These are phyloP conservation scores for Prionailurus viverrinus DNA, from an alignment of 2,113 vertebrate species.

Conservation along the genomic window DNA sequence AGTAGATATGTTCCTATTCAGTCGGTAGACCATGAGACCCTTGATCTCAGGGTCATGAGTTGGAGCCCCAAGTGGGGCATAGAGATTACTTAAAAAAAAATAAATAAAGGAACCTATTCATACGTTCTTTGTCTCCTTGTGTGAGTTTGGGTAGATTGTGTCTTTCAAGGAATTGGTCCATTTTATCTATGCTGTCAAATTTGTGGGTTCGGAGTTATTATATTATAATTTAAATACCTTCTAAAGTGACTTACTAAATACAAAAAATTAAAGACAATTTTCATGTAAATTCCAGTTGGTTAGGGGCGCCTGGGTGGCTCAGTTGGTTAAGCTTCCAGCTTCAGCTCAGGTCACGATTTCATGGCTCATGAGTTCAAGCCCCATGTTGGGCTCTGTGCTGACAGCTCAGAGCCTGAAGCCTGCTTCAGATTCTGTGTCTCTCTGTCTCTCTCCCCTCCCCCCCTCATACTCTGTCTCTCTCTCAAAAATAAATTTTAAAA, in stretches of 20 bases:
- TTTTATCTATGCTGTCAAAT: background rate
- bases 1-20: background rate
- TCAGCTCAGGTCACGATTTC: no score
- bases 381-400: no score
- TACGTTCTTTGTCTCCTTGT: background rate
- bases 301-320: background rate
- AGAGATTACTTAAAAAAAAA: background rate
- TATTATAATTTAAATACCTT: background rate
- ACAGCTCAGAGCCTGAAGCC: no score
- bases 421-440: no score
- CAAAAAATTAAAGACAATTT: background rate
- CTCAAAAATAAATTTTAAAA: background rate
- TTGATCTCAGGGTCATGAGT: background rate
- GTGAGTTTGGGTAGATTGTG: background rate
- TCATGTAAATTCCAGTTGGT: background rate
- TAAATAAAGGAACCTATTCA: background rate
- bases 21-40: background rate
- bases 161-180: background rate
- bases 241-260: background rate
- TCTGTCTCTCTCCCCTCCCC: no score
- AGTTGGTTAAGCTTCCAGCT: no score
- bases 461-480: no score
- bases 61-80: background rate
- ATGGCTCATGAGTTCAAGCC: no score
- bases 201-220: background rate